Evolutionary conservation across 2,888 invertebrate species (phyloP).

Genomic region (Lithophane ornitopus): DNA sequence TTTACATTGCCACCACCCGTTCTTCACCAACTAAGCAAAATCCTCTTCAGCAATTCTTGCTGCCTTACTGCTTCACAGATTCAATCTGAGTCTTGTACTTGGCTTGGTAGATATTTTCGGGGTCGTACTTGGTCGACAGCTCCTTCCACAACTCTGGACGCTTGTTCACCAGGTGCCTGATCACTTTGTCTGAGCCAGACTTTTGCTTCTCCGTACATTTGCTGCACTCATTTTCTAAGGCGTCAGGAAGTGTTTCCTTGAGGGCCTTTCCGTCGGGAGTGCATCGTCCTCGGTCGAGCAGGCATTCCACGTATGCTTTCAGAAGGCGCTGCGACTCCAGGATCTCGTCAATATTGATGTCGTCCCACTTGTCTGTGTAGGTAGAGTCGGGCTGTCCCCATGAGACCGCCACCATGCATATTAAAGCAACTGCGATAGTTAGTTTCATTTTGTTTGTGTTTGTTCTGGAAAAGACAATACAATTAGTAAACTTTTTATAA

Average conservation of each 20-base stretch:
- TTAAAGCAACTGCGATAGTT: constrained; percentile 76
- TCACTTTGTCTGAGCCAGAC: constrained; percentile 91
- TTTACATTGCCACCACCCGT: constrained; percentile 47
- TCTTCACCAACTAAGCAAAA: constrained; percentile 25
- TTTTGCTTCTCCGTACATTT: constrained; percentile 93
- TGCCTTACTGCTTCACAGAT: constrained; percentile 70
- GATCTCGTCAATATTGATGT: constrained; percentile 92
- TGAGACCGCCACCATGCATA: constrained; percentile 80
- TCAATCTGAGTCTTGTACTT: constrained; percentile 91
- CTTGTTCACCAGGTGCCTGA: constrained; percentile 92
- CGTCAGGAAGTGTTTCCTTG: constrained; percentile 92
- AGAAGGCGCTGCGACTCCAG: constrained; percentile 92
- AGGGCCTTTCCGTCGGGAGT: constrained; percentile 92
- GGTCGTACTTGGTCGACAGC: constrained; percentile 93
- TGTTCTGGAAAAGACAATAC: constrained; percentile 51
- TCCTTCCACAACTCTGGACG: constrained; percentile 92
- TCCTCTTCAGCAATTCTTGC: not conserved
- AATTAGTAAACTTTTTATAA: not conserved
- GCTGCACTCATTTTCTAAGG: constrained; percentile 92
- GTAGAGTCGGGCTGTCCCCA: constrained; percentile 82
- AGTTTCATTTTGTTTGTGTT: constrained; percentile 80
- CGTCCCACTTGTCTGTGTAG: constrained; percentile 93
- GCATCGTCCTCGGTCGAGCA: constrained; percentile 92
- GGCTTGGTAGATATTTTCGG: constrained; percentile 91
- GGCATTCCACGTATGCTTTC: constrained; percentile 92